These are phyloP conservation scores for Berghia stephanieae DNA, from an alignment of 1,140 invertebrate species.

Conservation along the genomic window DNA sequence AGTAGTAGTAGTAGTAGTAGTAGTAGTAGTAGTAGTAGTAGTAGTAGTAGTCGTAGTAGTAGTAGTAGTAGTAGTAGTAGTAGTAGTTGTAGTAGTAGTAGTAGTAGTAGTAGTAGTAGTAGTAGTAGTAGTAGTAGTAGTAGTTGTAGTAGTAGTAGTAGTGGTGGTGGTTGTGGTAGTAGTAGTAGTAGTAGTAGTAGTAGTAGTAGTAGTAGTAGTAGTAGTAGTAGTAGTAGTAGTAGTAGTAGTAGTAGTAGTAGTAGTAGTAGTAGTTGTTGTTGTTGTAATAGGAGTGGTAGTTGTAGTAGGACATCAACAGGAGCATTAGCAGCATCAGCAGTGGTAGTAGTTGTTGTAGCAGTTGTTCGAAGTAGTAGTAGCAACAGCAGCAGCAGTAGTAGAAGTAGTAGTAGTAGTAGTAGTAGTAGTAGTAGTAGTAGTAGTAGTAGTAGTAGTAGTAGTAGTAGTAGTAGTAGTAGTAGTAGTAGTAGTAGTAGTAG, in stretches of 20 bases:
- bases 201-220: not conserved
- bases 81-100: not conserved
- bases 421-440: conserved; percentile 16
- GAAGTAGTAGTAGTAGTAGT: conserved; percentile 11
- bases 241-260: not conserved
- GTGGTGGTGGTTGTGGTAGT: no score
- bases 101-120: not conserved
- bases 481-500: not conserved
- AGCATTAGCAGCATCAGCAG: not conserved
- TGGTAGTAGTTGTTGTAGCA: not conserved
- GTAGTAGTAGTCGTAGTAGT: conserved; percentile 14
- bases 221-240: not conserved
- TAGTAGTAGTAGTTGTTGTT: not conserved
- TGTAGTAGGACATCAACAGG: not conserved
- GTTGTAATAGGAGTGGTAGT: not conserved
- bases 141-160: conserved; percentile 1
- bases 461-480: conserved; percentile 2
- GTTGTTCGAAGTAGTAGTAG: not conserved
- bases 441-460: conserved; percentile 2
- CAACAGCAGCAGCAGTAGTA: not conserved
- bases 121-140: not conserved
- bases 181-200: not conserved
- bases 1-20: conserved; percentile 14
- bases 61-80: not conserved
- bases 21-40: conserved; percentile 4